A percentile compares a stretch with the other conserved stretches of the same genome.
Evolutionary conservation across 2,113 vertebrate species (phyloP).

Genomic region (Prolemur simus): DNA sequence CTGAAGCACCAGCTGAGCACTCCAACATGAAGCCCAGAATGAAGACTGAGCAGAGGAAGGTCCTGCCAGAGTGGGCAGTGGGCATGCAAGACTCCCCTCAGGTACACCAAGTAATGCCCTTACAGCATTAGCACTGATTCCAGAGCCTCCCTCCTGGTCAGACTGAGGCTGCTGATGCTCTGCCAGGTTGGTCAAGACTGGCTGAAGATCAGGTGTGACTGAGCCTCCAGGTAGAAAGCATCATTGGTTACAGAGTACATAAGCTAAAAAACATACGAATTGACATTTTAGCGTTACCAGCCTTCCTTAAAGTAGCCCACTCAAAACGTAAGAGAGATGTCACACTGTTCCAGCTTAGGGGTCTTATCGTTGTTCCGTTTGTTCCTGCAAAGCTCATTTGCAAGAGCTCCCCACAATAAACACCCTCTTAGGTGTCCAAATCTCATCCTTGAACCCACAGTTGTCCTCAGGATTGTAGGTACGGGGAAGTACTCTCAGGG

Average conservation of each 20-base stretch:
- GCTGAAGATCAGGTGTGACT: not conserved
- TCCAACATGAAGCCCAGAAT: not conserved
- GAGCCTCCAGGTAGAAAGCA: not conserved
- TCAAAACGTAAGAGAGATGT: accelerated
- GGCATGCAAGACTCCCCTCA: not conserved
- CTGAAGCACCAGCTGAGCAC: no score
- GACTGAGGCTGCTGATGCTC: not conserved
- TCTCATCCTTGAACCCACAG: no score
- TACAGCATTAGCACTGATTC: not conserved
- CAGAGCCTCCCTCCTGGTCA: not conserved
- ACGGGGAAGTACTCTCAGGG: not conserved
- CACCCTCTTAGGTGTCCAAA: not conserved
- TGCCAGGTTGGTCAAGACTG: not conserved
- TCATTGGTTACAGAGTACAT: not conserved
- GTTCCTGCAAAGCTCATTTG: not conserved
- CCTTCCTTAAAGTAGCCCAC: not conserved
- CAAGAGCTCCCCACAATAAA: not conserved
- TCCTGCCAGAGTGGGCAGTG: not conserved
- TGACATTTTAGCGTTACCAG: no score
- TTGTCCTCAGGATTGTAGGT: not conserved
- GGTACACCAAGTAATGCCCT: no score
- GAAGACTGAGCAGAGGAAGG: not conserved
- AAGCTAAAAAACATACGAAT: not conserved
- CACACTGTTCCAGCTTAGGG: not conserved
- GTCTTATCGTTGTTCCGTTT: accelerated